A percentile compares a stretch with the other conserved stretches of the same genome.
Evolutionary conservation across 53 echinoderm and acorn worm species (phyloP).

Genomic region (Echinometra lucunter): DNA sequence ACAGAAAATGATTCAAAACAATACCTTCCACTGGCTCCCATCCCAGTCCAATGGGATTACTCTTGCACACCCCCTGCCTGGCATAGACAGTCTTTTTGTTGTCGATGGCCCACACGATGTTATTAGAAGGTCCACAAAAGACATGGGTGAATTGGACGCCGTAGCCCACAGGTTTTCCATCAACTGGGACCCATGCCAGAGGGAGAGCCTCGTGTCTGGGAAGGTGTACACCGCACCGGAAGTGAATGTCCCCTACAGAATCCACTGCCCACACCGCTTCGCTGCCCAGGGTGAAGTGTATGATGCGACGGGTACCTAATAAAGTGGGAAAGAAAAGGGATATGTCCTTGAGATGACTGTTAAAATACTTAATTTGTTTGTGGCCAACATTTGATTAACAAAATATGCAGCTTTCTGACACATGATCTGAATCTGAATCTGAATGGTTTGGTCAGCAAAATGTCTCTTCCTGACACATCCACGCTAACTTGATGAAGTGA

Average conservation of each 20-base stretch:
- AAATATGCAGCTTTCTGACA: too few species aligned
- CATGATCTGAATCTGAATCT: too few species aligned
- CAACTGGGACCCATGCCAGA: conserved; percentile 92
- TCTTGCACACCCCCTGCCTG: conserved; percentile 82
- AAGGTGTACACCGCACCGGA: conserved; percentile 85
- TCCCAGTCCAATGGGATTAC: conserved; percentile 83
- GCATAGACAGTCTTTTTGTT: conserved; percentile 89
- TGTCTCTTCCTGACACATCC: too few species aligned
- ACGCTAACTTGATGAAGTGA: too few species aligned
- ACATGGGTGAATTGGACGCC: conserved; percentile 83
- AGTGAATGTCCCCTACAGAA: conserved; percentile 80
- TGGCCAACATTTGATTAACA: neutral
- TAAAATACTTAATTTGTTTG: neutral
- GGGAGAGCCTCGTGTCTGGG: conserved; percentile 84
- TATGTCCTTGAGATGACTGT: neutral
- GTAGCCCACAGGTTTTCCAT: conserved; percentile 74
- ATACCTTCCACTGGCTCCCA: conserved; percentile 97
- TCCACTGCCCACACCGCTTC: conserved; percentile 93
- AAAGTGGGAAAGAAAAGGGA: neutral
- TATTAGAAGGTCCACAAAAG: conserved; percentile 77
- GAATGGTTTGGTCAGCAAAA: too few species aligned
- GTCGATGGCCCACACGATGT: conserved; percentile 95
- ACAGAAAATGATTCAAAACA: neutral
- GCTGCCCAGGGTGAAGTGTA: conserved; percentile 87
- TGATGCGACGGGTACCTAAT: conserved; percentile 77